Evolutionary conservation across 1,140 invertebrate species (phyloP).

Genomic region (Temnothorax curvispinosus): DNA sequence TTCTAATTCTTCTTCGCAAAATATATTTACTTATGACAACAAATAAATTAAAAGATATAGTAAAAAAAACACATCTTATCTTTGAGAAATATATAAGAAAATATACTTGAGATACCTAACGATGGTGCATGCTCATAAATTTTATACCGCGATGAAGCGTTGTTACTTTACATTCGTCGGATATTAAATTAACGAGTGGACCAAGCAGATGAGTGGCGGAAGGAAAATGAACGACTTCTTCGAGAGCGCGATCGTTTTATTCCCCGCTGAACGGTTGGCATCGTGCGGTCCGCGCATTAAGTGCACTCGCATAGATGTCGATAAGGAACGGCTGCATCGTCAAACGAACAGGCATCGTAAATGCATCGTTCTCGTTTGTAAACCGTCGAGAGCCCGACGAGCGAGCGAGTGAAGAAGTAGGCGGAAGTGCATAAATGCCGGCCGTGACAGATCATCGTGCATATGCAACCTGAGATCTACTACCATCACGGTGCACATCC

Average conservation of each 20-base stretch:
- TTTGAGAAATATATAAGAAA: neutral
- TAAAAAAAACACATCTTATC: neutral
- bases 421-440: conserved; percentile 33
- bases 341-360: conserved; percentile 2
- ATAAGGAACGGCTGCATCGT: conserved; percentile 4
- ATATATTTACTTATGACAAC: neutral
- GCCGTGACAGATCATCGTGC: conserved; percentile 34
- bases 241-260: conserved; percentile 4
- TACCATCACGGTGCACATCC: conserved; percentile 13
- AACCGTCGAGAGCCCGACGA: neutral
- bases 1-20: neutral
- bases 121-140: neutral
- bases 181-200: conserved; percentile 29
- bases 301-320: neutral
- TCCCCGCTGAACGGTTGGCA: conserved; percentile 4
- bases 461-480: conserved; percentile 23
- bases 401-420: neutral
- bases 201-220: neutral
- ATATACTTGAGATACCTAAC: neutral
- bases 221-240: conserved; percentile 15
- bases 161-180: conserved; percentile 5
- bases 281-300: conserved; percentile 8
- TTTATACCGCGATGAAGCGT: neutral
- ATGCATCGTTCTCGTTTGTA: conserved; percentile 11
- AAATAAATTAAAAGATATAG: neutral